Evolutionary conservation across 2,113 vertebrate genomes (phyloP).

Genomic region (Myrmecophaga tridactyla): DNA sequence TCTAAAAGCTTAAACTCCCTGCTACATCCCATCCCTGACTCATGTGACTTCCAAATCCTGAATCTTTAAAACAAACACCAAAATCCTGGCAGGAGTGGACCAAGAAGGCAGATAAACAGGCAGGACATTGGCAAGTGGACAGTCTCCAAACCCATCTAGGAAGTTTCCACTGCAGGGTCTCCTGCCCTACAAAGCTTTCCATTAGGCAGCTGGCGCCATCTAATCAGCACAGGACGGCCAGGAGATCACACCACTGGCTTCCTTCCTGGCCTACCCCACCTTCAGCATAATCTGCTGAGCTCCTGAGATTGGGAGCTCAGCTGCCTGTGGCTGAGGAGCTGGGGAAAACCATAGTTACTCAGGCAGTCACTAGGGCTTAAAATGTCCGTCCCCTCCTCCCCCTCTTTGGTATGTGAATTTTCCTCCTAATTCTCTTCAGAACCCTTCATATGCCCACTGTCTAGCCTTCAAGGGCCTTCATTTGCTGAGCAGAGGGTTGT

Average conservation of each 20-base stretch:
- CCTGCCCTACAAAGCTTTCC: neutral
- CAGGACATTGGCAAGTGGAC: neutral
- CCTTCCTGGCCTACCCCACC: neutral
- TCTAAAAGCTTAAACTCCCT: neutral
- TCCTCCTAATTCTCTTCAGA: neutral
- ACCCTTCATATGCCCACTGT: neutral
- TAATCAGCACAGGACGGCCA: neutral
- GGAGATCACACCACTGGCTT: neutral
- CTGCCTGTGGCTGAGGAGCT: neutral
- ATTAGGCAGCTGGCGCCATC: neutral
- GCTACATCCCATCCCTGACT: neutral
- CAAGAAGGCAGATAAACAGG: slow-evolving; percentile 54
- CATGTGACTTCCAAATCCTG: neutral
- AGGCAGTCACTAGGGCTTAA: neutral
- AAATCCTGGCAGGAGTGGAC: neutral
- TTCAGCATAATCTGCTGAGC: neutral
- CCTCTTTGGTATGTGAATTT: neutral
- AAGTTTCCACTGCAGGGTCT: slow-evolving; percentile 57
- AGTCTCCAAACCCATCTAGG: slow-evolving; percentile 27
- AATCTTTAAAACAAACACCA: slow-evolving; percentile 49
- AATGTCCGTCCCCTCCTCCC: neutral
- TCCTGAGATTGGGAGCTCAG: neutral
- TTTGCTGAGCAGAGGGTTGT: neutral
- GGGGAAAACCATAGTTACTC: neutral
- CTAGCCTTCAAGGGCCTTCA: neutral